Evolutionary conservation across 2,888 invertebrate genomes (phyloP), one percentile per base, ranked within the genome.

Genomic region (Shargacucullia verbasci): DNA sequence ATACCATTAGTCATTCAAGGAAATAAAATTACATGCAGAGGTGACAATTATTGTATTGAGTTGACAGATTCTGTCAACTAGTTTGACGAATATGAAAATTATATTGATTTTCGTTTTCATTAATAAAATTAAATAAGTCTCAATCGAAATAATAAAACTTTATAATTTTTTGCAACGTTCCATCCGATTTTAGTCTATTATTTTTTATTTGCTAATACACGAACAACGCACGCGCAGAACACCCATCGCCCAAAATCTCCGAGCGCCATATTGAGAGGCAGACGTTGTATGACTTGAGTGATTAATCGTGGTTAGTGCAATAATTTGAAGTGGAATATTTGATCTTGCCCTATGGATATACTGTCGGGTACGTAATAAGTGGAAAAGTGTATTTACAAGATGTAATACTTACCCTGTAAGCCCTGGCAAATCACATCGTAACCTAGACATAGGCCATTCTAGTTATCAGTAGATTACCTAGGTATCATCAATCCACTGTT

Each of bases 231-330:
- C 92, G 93, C 94, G 94, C 93, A 94, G 90, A 90, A 93, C 89
- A 86, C 87, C 90, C 91, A 87, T 92, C 91, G 90, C 92, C 92
- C 91, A 94, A 94, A 94, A 94, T 94, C 95, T 92, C 95, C 92
- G 91, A 95, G 95, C 96, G 96, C 96, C 96, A 96, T 96, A 95
- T 96, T 96, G 95, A 95, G 95, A 96, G 96, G 95, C 96, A 96
- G 95, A 95, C 95, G 95, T 95, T 95, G 94, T 95, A 94, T 94
- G 93, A 93, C 92, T 94, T 90, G 93, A 94, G 91, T 93, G 90
- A 92, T 90, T 90, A 93, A 90, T 90, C 89, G 93, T 93, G 94
- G 90, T 91, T 94, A 91, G 91, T 94, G 94, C 92, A 92, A 91
- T 92, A 91, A 89, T 87, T 94, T 90, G 91, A 91, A 92, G 94